Percentiles rank a stretch among this genome's conserved stretches.
These are phyloP conservation scores for Rhagonycha lutea DNA, from an alignment of 2,888 invertebrate species.

Conservation along the genomic window DNA sequence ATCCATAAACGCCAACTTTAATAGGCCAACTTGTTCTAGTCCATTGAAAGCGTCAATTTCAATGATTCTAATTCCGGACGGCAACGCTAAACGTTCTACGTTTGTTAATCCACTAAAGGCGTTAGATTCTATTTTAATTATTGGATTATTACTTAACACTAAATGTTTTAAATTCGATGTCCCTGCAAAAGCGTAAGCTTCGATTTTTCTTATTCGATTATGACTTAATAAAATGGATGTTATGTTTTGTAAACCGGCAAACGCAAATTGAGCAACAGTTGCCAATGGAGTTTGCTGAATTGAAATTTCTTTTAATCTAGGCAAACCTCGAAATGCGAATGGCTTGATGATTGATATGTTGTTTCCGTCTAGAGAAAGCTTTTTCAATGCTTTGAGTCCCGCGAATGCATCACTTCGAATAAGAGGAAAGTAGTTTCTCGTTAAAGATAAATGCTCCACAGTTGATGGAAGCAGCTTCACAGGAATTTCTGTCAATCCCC, in stretches of 20 bases:
- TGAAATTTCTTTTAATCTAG: slow-evolving; percentile 76
- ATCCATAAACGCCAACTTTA: slow-evolving; percentile 86
- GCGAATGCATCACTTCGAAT: slow-evolving; percentile 83
- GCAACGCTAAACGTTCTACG: slow-evolving; percentile 81
- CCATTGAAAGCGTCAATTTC: slow-evolving; percentile 83
- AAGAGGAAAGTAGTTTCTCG: slow-evolving; percentile 81
- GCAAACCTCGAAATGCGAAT: slow-evolving; percentile 84
- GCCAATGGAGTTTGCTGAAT: slow-evolving; percentile 85
- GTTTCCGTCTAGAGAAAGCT: slow-evolving; percentile 85
- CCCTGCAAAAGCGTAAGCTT: slow-evolving; percentile 83
- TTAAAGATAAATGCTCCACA: slow-evolving; percentile 83
- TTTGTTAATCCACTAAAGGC: slow-evolving; percentile 85
- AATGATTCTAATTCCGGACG: slow-evolving; percentile 75
- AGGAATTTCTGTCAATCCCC: slow-evolving; percentile 79
- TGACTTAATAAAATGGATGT: slow-evolving; percentile 65
- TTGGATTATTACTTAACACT: slow-evolving; percentile 82
- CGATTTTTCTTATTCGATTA: slow-evolving; percentile 61
- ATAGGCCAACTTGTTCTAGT: slow-evolving; percentile 77
- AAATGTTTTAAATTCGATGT: slow-evolving; percentile 83
- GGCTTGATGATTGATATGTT: slow-evolving; percentile 82
- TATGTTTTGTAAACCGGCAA: slow-evolving; percentile 83
- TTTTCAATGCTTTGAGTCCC: slow-evolving; percentile 77
- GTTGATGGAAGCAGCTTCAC: slow-evolving; percentile 73
- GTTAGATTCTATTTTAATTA: slow-evolving; percentile 77
- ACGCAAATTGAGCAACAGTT: slow-evolving; percentile 80